Evolutionary conservation across 2,113 vertebrate genomes (phyloP), one percentile per base, ranked within the genome.

Genomic region (Galemys pyrenaicus): DNA sequence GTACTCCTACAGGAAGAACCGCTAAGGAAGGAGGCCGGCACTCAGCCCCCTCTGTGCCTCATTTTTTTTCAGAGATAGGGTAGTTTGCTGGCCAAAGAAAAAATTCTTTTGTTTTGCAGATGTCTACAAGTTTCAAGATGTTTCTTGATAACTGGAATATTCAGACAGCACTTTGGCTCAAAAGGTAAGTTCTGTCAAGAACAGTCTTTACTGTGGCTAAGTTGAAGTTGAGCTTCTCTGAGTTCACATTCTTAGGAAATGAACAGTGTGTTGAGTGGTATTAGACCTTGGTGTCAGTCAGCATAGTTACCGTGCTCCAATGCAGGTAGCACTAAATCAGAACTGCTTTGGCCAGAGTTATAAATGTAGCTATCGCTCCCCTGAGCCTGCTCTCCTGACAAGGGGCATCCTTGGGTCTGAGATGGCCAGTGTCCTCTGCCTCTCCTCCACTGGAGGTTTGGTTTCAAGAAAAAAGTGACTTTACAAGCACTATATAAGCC

Each of bases 101-200:
- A 81, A 2, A 0, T 92, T 94, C 82, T 64, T 84, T 96, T 96
- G 10, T 56, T 91, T 98, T 98, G 74, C 98, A 99, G 99, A 99
- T 99, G 97, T 99, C 99, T 79, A 99, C 99, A 94, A 99, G 99
- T 98, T 99, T 99, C 97, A 99, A 99, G 98, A 98, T 99, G 98
- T 99, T 99, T 98, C 98, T 99, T 62, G 99, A 99, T 98, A 99
- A 99, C 87, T 99, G 99, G 99, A 99, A 99, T 97, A 99, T 99
- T 96, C 99, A 99, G 97, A 99, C 99, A 97, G 98, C 99, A 68
- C 99, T 99, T 87, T 99, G 99, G 99, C 99, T 99, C 56, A 99
- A 99, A 98, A 99, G 99, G 99, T 99, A 98, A 22, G 94, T 94
- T 67, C 84, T 32, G 83, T 89, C n/a, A 58, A 92, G 7, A 54